Base-by-base conservation (phyloP, 2,888 invertebrate genomes). In the Autographa pulchrina region DNA sequence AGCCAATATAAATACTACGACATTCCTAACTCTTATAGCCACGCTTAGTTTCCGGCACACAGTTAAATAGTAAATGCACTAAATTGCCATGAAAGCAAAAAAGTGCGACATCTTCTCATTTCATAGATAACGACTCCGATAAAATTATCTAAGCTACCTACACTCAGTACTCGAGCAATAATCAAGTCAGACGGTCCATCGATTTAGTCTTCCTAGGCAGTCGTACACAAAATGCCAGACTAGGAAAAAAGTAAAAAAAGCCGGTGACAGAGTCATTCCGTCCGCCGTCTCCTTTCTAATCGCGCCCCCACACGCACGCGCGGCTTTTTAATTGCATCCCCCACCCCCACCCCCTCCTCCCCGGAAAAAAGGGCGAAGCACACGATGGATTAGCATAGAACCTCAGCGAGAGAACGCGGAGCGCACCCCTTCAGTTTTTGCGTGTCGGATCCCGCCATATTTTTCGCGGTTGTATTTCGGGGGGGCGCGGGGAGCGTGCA, bases 261-360 rank as follows among this genome's bases (percentile, higher is more conserved):
- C 20, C 90, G 88, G 90, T 93, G 93, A 92, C 93, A 94, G 93
- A 91, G 93, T 94, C 95, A 94, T 94, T 94, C 92, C 93, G 93
- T 86, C 85, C 90, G 89, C 89, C 92, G 93, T 93, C 94, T 93
- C 94, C 91, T 91, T 94, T 94, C 95, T 96, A 96, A 96, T 96
- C 95, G 95, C 92, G 89, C 91, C 92, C 94, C 94, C 94, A 93
- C 91, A 91, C 95, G 95, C 95, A 94, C 95, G 95, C 95, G 95
- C 95, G 95, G 93, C 89, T 94, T 95, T 94, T 95, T 95, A 96
- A 95, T 96, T 95, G 95, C 95, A 93, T 93, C 94, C 94, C 94
- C 92, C 83, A 81, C 94, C 94, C 94, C 92, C 83, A 81, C 77
- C 88, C 89, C 88, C 89, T 90, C 90, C 89, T 87, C 89, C 89